These are phyloP conservation scores for Darevskia mixta DNA, from an alignment of 2,797 vertebrate genomes.

Conservation along the genomic window DNA sequence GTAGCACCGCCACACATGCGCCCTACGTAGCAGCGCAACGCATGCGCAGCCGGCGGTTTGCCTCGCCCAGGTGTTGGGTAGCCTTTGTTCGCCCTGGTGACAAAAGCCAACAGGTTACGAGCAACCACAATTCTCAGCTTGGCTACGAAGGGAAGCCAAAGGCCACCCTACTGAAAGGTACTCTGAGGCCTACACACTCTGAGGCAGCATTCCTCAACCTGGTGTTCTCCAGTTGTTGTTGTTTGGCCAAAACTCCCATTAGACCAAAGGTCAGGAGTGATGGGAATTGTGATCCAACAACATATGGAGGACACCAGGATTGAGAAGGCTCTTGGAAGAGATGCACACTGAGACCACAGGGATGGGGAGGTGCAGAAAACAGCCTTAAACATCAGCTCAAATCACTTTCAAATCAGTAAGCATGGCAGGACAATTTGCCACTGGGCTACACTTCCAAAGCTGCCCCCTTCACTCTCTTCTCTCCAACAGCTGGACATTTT, in stretches of 20 bases:
- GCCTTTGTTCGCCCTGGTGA: not conserved
- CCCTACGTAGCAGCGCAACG: too few species aligned
- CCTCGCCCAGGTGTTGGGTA: too few species aligned
- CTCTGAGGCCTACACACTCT: not conserved
- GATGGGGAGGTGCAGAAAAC: not conserved
- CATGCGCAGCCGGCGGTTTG: too few species aligned
- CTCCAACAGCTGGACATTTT: conserved; percentile 50
- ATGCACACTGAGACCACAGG: not conserved
- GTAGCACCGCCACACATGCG: too few species aligned
- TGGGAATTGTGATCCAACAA: too few species aligned
- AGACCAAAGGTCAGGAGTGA: too few species aligned
- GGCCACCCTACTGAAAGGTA: not conserved
- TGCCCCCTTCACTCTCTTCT: conserved; percentile 27
- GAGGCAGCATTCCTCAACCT: too few species aligned
- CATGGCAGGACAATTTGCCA: not conserved
- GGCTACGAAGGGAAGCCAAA: not conserved
- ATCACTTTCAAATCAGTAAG: not conserved
- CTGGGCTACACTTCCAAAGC: not conserved
- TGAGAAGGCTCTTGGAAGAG: not conserved
- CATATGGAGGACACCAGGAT: too few species aligned
- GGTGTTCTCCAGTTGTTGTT: too few species aligned
- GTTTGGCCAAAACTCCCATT: too few species aligned
- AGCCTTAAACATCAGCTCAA: not conserved
- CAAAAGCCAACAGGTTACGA: not conserved
- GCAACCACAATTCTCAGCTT: not conserved